phyloP scores from a whole-genome alignment of 2,888 invertebrate species.

The Eupithecia dodoneata region DNA sequence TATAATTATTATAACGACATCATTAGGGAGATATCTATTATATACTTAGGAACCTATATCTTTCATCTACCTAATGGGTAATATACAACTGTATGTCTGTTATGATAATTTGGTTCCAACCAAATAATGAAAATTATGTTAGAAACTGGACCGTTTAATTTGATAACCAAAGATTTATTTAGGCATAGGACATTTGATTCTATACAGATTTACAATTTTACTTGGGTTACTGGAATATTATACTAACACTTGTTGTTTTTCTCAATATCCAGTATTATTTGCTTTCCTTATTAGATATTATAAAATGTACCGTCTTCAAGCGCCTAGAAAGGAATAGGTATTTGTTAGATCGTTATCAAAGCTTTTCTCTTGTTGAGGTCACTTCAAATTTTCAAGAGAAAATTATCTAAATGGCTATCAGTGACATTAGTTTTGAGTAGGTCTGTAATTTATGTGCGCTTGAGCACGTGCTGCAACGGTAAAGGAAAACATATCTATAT shows the following conservation, averaged over 20 bases:
- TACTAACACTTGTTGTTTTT: too few relatives aligned
- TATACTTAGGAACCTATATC: background rate
- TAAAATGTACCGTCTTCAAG: too few relatives aligned
- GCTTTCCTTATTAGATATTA: too few relatives aligned
- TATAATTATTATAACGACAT: background rate
- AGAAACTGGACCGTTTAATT: too few relatives aligned
- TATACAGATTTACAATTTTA: too few relatives aligned
- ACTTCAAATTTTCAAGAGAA: background rate
- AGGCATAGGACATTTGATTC: too few relatives aligned
- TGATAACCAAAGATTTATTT: too few relatives aligned
- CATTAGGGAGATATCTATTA: background rate
- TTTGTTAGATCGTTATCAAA: background rate
- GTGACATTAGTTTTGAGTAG: background rate
- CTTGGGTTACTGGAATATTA: too few relatives aligned
- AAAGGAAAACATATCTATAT: slow-evolving; percentile 6
- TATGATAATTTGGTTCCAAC: background rate
- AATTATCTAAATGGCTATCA: background rate
- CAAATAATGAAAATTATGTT: too few relatives aligned
- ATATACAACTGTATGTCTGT: too few relatives aligned
- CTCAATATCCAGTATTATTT: too few relatives aligned
- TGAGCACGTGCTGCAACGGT: slow-evolving; percentile 14
- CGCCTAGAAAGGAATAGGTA: background rate
- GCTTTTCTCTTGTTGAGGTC: background rate
- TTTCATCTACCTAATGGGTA: background rate
- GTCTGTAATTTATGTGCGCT: background rate